Percentiles rank a stretch among this genome's conserved stretches.
Conservation (phyloP, 2,888 invertebrate genomes). For the Spialia ferax region DNA sequence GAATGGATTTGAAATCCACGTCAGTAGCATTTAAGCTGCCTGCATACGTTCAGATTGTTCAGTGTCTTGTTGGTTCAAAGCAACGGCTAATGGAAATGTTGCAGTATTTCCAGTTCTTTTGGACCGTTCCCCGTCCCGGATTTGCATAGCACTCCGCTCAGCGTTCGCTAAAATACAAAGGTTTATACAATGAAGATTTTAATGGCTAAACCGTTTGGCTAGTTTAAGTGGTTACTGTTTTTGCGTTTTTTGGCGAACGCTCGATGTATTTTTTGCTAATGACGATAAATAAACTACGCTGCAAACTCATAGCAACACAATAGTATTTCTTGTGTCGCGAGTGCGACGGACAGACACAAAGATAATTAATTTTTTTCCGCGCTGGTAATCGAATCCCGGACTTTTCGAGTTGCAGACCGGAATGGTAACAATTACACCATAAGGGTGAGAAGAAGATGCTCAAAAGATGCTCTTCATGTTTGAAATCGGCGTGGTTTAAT, state of each 20-base stretch:
- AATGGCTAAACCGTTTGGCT: conserved; percentile 2
- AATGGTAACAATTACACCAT: too few species aligned
- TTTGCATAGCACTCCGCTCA: conserved; percentile 33
- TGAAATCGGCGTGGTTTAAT: too few species aligned
- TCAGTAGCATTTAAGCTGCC: conserved; percentile 14
- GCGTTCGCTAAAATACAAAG: conserved; percentile 25
- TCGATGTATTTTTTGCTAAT: too few species aligned
- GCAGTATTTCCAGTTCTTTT: conserved; percentile 6
- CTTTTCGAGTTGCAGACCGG: too few species aligned
- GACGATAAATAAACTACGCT: too few species aligned
- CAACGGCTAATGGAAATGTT: conserved; percentile 17
- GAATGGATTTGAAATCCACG: conserved; percentile 14
- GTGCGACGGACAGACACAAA: too few species aligned
- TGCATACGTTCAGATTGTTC: conserved; percentile 23
- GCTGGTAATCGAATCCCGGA: too few species aligned
- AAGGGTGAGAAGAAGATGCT: too few species aligned
- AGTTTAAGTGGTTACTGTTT: background rate
- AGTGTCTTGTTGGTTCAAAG: conserved; percentile 22
- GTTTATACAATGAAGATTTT: conserved; percentile 15
- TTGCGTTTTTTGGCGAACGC: background rate
- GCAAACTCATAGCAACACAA: too few species aligned
- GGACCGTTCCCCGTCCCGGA: background rate
- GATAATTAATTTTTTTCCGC: too few species aligned
- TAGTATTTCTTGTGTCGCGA: too few species aligned
- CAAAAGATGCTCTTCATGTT: too few species aligned